These are phyloP conservation scores for Pygocentrus nattereri DNA, from an alignment of 2,797 vertebrate species.

Conservation along the genomic window DNA sequence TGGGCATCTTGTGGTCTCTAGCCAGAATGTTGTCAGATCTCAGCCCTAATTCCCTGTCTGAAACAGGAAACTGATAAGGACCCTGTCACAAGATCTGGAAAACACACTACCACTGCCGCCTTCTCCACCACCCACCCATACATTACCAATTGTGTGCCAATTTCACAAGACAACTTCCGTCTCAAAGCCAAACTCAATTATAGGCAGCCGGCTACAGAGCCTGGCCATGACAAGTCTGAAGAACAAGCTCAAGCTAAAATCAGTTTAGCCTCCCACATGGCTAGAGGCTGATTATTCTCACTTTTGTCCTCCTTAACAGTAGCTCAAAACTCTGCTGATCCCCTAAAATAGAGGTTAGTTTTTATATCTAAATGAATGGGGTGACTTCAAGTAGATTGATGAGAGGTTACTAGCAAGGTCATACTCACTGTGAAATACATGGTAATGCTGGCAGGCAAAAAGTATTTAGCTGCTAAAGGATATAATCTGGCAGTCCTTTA, in stretches of 20 bases:
- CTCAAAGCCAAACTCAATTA: constrained; percentile 70
- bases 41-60: constrained; percentile 25
- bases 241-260: constrained; percentile 24
- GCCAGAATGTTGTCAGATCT: constrained; percentile 52
- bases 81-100: constrained; percentile 31
- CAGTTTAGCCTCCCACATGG: constrained; percentile 8
- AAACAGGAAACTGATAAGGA: constrained; percentile 71
- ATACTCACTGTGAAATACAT: neutral
- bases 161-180: constrained; percentile 65
- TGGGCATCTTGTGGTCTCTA: neutral
- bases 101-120: constrained; percentile 50
- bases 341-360: constrained; percentile 6
- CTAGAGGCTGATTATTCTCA: constrained; percentile 15
- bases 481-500: too few species aligned
- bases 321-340: neutral
- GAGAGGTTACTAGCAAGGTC: neutral
- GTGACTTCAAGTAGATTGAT: neutral
- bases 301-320: neutral
- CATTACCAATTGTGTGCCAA: constrained; percentile 1
- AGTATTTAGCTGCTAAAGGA: neutral
- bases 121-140: constrained; percentile 16
- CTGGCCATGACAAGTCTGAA: constrained; percentile 35
- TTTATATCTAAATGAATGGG: neutral
- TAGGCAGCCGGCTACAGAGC: constrained; percentile 43
- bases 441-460: neutral